Evolutionary conservation across 2,113 vertebrate species (phyloP).

Genomic region (Choloepus hoffmanni): DNA sequence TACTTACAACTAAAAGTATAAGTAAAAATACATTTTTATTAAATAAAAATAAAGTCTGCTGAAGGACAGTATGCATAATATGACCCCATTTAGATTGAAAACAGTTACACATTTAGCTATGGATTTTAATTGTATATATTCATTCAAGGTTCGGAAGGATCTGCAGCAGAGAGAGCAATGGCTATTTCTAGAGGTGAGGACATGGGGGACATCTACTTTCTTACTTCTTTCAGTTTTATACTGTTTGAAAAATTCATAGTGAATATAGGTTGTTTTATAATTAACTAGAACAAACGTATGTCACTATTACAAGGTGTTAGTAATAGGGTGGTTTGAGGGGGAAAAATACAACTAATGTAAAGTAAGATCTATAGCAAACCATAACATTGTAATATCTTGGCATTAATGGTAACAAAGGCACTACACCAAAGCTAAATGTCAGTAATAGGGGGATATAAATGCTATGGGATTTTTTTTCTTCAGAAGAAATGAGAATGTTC

Average conservation of each 20-base stretch:
- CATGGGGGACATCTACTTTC: background rate
- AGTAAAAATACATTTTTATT: background rate
- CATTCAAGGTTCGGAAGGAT: slow-evolving; percentile 16
- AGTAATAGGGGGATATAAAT: too few species aligned
- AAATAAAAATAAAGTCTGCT: slow-evolving; percentile 51
- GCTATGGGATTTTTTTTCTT: too few species aligned
- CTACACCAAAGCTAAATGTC: too few species aligned
- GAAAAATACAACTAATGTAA: too few species aligned
- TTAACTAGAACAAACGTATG: background rate
- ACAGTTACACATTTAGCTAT: slow-evolving; percentile 27
- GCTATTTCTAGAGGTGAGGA: background rate
- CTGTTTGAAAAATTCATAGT: slow-evolving; percentile 31
- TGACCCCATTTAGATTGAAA: background rate
- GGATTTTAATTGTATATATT: slow-evolving; percentile 16
- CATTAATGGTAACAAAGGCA: too few species aligned
- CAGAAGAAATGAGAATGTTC: too few species aligned
- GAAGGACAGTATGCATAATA: slow-evolving; percentile 13
- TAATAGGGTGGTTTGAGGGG: too few species aligned
- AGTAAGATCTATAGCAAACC: too few species aligned
- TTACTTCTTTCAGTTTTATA: background rate
- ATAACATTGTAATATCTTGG: too few species aligned
- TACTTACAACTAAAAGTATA: background rate
- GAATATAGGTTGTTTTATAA: slow-evolving; percentile 33
- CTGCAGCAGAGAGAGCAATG: background rate
- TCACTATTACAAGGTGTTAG: too few species aligned